Conservation (phyloP, 2,797 vertebrate genomes). For the Schizopygopsis pylzovi region DNA sequence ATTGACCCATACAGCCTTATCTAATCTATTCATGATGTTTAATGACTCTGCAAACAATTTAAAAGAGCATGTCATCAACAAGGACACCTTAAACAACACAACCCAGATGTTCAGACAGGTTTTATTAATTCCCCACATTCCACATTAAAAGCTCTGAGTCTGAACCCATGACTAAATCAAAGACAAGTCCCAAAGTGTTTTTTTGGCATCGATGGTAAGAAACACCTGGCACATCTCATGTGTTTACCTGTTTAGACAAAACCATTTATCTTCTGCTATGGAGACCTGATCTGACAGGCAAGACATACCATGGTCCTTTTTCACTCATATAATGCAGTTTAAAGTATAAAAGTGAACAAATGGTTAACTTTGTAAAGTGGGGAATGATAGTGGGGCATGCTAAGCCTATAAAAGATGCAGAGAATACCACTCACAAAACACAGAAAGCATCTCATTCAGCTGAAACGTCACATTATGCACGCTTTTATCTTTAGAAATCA, state of each 20-base stretch:
- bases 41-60: not conserved
- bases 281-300: not conserved
- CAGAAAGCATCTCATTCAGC: not conserved
- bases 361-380: not conserved
- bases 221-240: conserved; percentile 17
- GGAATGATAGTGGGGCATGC: not conserved
- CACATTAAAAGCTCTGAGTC: conserved; percentile 31
- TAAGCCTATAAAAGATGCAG: not conserved
- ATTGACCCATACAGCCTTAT: not conserved
- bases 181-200: conserved; percentile 23
- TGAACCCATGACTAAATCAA: conserved; percentile 1
- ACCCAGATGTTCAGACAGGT: conserved; percentile 43
- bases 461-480: conserved; percentile 2
- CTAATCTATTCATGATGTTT: not conserved
- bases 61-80: not conserved
- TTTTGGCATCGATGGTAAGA: not conserved
- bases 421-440: not conserved
- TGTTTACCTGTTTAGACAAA: not conserved
- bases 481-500: conserved; percentile 10
- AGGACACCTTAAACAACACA: conserved; percentile 7
- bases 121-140: conserved; percentile 42
- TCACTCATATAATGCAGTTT: not conserved
- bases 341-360: not conserved
- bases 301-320: not conserved
- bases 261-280: not conserved